Conservation (phyloP, 2,113 vertebrate species). For the Oophaga pumilio region DNA sequence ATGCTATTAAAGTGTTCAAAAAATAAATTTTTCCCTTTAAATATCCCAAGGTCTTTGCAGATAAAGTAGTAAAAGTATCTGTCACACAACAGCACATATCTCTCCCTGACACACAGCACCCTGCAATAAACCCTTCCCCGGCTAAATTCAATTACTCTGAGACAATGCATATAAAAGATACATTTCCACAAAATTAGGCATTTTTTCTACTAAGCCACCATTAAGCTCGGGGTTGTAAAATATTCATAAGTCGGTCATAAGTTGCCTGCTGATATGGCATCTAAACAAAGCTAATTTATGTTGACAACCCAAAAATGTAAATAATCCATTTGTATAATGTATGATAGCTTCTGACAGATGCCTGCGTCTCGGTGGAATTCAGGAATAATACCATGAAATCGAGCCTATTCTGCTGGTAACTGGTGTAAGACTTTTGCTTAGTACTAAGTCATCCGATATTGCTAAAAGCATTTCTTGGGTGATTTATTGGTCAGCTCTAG, state of each 20-base stretch:
- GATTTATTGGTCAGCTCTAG: conserved; percentile 45
- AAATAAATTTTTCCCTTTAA: neutral
- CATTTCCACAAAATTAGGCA: conserved; percentile 19
- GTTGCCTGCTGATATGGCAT: conserved; percentile 36
- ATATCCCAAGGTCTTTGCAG: neutral
- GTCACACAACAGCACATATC: neutral
- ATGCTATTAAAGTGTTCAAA: conserved; percentile 11
- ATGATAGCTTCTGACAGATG: conserved; percentile 61
- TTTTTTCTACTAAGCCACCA: neutral
- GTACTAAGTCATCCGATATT: conserved; percentile 31
- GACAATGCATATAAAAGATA: neutral
- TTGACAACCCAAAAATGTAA: conserved; percentile 55
- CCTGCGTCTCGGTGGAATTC: conserved; percentile 57
- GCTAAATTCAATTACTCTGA: neutral
- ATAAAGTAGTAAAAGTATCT: conserved; percentile 10
- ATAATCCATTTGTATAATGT: conserved; percentile 57
- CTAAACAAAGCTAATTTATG: conserved; percentile 59
- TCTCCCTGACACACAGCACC: neutral
- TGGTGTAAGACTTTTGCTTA: conserved; percentile 50
- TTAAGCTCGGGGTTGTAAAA: conserved; percentile 6
- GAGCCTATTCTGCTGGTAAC: conserved; percentile 54
- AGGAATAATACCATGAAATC: conserved; percentile 60
- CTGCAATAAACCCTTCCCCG: neutral
- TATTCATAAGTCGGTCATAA: conserved; percentile 28
- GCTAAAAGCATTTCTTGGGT: conserved; percentile 37